These are phyloP conservation scores for Leucophenga varia DNA, from an alignment of 1,140 invertebrate species.

Conservation along the genomic window DNA sequence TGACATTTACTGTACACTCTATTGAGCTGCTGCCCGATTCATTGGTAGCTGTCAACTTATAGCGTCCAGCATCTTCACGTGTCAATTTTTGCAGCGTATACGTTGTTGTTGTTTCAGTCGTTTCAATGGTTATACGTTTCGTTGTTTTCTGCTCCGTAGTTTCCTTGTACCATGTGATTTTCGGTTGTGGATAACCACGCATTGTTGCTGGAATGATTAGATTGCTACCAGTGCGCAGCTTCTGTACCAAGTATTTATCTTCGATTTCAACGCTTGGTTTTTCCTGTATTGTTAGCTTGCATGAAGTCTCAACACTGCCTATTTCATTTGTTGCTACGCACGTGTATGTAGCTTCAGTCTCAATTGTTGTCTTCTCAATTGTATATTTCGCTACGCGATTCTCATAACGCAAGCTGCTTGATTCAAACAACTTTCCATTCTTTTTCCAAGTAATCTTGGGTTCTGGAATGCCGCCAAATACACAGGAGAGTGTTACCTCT, in stretches of 20 bases:
- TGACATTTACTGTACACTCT: conserved; percentile 76
- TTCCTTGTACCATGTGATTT: conserved; percentile 68
- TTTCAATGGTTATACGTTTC: conserved; percentile 60
- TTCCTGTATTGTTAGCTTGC: conserved; percentile 67
- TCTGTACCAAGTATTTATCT: conserved; percentile 64
- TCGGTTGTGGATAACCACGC: conserved; percentile 68
- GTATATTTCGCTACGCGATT: conserved; percentile 73
- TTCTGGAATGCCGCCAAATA: conserved; percentile 78
- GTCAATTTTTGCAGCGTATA: conserved; percentile 65
- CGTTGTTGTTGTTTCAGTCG: conserved; percentile 62
- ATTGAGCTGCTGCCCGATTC: conserved; percentile 68
- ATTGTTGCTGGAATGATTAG: conserved; percentile 66
- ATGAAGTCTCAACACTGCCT: conserved; percentile 71
- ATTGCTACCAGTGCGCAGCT: conserved; percentile 62
- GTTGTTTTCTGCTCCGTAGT: conserved; percentile 59
- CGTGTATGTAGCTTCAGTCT: conserved; percentile 69
- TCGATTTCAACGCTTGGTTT: conserved; percentile 66
- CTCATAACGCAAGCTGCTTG: conserved; percentile 66
- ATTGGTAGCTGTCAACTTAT: conserved; percentile 69
- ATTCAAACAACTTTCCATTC: conserved; percentile 61
- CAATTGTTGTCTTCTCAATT: conserved; percentile 66
- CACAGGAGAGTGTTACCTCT: conserved; percentile 69
- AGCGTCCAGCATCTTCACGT: conserved; percentile 66
- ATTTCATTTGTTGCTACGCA: conserved; percentile 72
- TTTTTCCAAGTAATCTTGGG: conserved; percentile 82